phyloP scores from a whole-genome alignment of 2,888 invertebrate species.

The Amphipyra tragopoginis region DNA sequence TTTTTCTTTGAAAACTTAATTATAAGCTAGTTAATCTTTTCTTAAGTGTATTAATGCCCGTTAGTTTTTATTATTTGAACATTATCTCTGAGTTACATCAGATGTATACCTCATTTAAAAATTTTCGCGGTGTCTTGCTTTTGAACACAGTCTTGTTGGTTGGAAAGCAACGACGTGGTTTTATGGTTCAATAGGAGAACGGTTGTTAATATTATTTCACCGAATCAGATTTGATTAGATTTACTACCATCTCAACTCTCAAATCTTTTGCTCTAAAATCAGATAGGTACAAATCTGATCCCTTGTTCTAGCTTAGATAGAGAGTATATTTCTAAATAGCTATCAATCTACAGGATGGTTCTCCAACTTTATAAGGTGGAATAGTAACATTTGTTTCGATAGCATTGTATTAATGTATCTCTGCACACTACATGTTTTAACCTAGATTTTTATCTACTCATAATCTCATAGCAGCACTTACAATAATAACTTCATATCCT shows the following conservation, averaged over 20 bases:
- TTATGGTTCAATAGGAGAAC: background rate
- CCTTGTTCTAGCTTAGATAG: too few species aligned
- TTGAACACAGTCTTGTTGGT: background rate
- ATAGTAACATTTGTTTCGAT: too few species aligned
- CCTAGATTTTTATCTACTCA: background rate
- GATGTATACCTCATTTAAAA: background rate
- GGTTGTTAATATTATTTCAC: too few species aligned
- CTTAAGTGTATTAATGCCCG: constrained; percentile 15
- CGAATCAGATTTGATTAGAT: too few species aligned
- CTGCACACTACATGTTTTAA: background rate
- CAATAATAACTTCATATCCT: constrained; percentile 11
- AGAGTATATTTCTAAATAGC: too few species aligned
- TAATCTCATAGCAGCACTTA: background rate
- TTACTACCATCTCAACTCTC: too few species aligned
- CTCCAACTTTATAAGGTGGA: too few species aligned
- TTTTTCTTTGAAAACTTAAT: constrained; percentile 26
- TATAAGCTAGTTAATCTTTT: constrained; percentile 19
- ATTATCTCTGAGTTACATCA: constrained; percentile 7
- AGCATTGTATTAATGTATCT: too few species aligned
- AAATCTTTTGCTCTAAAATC: too few species aligned
- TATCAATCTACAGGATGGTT: too few species aligned
- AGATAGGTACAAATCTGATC: too few species aligned
- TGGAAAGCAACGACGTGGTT: background rate
- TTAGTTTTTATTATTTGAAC: constrained; percentile 18
- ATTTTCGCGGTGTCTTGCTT: too few species aligned